These are phyloP conservation scores for Syrrhaptes paradoxus DNA, from an alignment of 2,113 vertebrate species.

Conservation along the genomic window DNA sequence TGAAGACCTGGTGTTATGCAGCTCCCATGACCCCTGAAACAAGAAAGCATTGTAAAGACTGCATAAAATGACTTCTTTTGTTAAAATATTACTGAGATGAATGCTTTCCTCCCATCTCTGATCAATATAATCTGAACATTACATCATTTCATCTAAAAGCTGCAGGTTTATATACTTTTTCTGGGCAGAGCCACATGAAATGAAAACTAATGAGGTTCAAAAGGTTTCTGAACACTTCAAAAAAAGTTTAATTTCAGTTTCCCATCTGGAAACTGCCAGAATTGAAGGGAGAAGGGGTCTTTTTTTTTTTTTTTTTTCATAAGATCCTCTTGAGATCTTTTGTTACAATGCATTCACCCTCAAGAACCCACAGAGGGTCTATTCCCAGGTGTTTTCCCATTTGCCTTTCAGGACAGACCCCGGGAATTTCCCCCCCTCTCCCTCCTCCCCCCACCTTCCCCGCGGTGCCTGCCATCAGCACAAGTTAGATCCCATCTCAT, in stretches of 20 bases:
- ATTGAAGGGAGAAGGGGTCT: background rate
- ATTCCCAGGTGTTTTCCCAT: constrained; percentile 7
- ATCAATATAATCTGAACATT: constrained; percentile 2
- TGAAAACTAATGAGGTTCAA: constrained; percentile 65
- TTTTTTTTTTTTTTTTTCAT: background rate
- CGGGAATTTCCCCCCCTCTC: background rate
- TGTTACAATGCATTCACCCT: background rate
- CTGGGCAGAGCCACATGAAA: constrained; percentile 47
- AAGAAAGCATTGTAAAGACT: constrained; percentile 55
- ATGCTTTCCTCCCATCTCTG: background rate
- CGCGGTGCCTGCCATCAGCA: accelerated
- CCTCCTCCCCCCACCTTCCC: background rate
- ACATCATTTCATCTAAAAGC: constrained; percentile 48
- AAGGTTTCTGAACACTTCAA: constrained; percentile 49
- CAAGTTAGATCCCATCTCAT: background rate
- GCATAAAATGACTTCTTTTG: constrained; percentile 58
- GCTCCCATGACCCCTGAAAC: constrained; percentile 65
- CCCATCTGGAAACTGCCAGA: constrained; percentile 53
- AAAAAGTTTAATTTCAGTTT: constrained; percentile 48
- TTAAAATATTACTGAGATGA: constrained; percentile 36
- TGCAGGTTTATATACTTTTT: constrained; percentile 47
- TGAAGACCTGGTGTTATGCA: constrained; percentile 54
- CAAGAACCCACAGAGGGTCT: background rate
- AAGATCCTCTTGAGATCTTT: constrained; percentile 14
- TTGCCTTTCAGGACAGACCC: background rate